phyloP scores from a whole-genome alignment of 2,113 vertebrate species.

The Chaetodon trifascialis region DNA sequence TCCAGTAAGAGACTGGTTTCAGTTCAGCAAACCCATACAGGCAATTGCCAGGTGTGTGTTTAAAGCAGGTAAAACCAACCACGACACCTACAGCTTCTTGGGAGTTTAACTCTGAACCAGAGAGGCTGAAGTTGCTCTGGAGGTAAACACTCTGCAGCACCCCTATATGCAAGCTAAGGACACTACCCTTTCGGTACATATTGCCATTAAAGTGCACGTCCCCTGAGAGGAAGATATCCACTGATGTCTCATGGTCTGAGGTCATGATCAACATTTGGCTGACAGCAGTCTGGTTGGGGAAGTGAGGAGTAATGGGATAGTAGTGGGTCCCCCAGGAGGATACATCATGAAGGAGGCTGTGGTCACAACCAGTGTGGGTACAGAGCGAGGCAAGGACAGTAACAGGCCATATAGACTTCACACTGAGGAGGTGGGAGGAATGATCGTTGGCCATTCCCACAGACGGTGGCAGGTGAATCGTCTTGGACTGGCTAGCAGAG shows the following conservation, averaged over 20 bases:
- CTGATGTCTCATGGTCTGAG: slow-evolving; percentile 27
- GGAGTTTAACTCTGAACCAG: slow-evolving; percentile 51
- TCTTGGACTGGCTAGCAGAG: slow-evolving; percentile 34
- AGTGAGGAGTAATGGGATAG: slow-evolving; percentile 41
- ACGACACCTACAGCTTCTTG: slow-evolving; percentile 42
- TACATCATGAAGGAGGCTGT: slow-evolving; percentile 50
- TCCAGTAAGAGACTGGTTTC: slow-evolving; percentile 39
- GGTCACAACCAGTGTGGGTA: slow-evolving; percentile 39
- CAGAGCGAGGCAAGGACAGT: slow-evolving; percentile 37
- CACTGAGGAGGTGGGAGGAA: slow-evolving; percentile 35
- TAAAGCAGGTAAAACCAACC: slow-evolving; percentile 46
- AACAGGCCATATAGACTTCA: slow-evolving; percentile 22
- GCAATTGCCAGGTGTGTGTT: slow-evolving; percentile 1
- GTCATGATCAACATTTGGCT: slow-evolving; percentile 53
- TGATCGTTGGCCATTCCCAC: slow-evolving; percentile 19
- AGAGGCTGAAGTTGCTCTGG: slow-evolving; percentile 52
- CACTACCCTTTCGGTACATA: slow-evolving; percentile 14
- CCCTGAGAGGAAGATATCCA: slow-evolving; percentile 36
- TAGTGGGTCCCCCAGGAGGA: slow-evolving; percentile 47
- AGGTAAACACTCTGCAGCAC: slow-evolving; percentile 38
- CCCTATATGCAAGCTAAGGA: slow-evolving; percentile 31
- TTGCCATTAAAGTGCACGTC: slow-evolving; percentile 35
- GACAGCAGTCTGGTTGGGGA: slow-evolving; percentile 35
- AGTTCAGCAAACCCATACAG: slow-evolving; percentile 46
- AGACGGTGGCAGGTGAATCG: slow-evolving; percentile 9